A percentile compares a stretch with the other conserved stretches of the same genome.
Conservation (phyloP, 1,140 invertebrate species). For the Drosophila serrata region DNA sequence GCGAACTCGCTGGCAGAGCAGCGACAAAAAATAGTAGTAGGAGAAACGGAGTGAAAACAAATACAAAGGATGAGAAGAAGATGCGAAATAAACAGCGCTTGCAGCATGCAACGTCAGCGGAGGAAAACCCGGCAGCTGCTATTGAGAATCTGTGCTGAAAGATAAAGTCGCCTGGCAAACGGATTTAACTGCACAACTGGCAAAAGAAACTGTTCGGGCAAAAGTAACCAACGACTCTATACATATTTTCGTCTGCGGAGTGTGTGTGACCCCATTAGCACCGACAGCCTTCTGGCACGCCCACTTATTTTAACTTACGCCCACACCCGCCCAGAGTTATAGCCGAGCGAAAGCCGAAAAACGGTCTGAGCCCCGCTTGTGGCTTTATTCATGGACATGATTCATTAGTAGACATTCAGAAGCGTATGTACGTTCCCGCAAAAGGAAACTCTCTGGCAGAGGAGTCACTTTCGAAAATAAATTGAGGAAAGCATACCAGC, state of each 20-base stretch:
- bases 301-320: constrained; percentile 29
- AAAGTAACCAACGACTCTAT: constrained; percentile 14
- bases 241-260: constrained; percentile 3
- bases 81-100: constrained; percentile 71
- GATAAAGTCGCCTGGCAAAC: constrained; percentile 75
- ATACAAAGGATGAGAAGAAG: constrained; percentile 25
- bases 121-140: constrained; percentile 49
- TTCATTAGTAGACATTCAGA: constrained; percentile 57
- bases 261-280: constrained; percentile 60
- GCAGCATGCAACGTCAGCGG: constrained; percentile 45
- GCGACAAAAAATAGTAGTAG: constrained; percentile 29
- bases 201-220: constrained; percentile 25
- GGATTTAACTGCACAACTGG: constrained; percentile 67
- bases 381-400: constrained; percentile 62
- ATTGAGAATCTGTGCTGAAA: constrained; percentile 76
- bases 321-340: neutral
- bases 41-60: constrained; percentile 23
- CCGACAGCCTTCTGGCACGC: constrained; percentile 17
- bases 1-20: constrained; percentile 34
- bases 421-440: constrained; percentile 21
- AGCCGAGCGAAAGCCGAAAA: constrained; percentile 23
- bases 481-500: neutral
- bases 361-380: constrained; percentile 18
- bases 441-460: constrained; percentile 11
- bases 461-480: neutral